Percentiles rank a stretch among this genome's conserved stretches.
Evolutionary conservation across 2,113 vertebrate species (phyloP).

Genomic region (Diphyllodes magnificus): DNA sequence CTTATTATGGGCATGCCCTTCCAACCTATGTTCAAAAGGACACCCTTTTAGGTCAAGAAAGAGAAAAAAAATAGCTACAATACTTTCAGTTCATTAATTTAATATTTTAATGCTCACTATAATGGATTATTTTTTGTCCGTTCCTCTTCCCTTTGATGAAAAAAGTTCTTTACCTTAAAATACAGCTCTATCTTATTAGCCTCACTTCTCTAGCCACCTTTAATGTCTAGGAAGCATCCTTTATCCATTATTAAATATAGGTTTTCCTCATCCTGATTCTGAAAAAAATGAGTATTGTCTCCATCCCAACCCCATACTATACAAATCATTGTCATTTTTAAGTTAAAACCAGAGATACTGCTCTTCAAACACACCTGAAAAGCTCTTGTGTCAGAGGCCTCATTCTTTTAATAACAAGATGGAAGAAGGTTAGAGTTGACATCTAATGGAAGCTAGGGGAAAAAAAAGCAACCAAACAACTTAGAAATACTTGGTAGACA

Average conservation of each 20-base stretch:
- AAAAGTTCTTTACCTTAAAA: background rate
- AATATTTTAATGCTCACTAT: background rate
- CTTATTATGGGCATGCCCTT: background rate
- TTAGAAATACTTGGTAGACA: background rate
- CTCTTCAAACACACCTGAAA: background rate
- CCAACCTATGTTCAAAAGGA: background rate
- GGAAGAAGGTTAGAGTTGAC: background rate
- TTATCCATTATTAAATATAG: background rate
- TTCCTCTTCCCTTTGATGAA: background rate
- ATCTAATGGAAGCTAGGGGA: background rate
- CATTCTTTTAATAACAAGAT: background rate
- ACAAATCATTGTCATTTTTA: background rate
- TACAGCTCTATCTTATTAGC: background rate
- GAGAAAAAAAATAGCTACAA: background rate
- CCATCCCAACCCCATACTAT: background rate
- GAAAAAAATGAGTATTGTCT: background rate
- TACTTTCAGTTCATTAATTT: background rate
- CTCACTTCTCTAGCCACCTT: background rate
- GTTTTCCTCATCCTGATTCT: background rate
- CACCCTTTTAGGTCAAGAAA: background rate
- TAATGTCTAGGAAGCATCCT: background rate
- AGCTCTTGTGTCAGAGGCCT: background rate
- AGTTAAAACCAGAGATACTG: background rate
- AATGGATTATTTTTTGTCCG: background rate
- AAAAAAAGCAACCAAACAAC: background rate